Base-by-base conservation (phyloP, 23 tunicate species). In the Oikopleura dioica region DNA sequence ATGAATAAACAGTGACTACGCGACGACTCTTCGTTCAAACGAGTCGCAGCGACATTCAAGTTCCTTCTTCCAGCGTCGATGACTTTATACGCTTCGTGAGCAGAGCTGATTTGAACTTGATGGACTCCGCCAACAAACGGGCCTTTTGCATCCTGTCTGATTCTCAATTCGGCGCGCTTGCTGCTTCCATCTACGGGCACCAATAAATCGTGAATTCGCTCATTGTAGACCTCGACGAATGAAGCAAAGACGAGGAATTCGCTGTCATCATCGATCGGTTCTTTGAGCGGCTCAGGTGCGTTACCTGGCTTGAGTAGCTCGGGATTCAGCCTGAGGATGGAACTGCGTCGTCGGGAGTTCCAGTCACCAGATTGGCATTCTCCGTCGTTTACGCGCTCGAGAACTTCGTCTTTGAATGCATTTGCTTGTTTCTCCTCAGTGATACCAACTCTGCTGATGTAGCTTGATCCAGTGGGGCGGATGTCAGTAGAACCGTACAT, bases 61-160 rank as follows among this genome's bases (percentile, higher is more conserved):
- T 63, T 63, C 26, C 26, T 63, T 63, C 72, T 23, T 28, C 72
- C 72, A 28, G 72, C 72, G 26, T 63, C 72, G 5, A 63, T 2
- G 33, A 63, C 33, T 28, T 63, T 63, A 28, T 63, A 63, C 33
- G 72, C 72, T 28, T 63, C 72, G 4, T 63, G 72, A 12, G 72
- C 30, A 2, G 72, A 21, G 33, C 26, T 63, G 16, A 63, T 63
- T 28, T 63, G 72, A 2, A 63, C 72, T 12, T 23, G 4, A 28
- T 2, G 16, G 16, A 31, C 29, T 12, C 72, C 72, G 5, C 72
- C 72, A 63, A 63, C 72, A 63, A 63, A 63, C 5, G 72, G 72
- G 72, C 72, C 72, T 63, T 63, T 63, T 28, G 72, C 72, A 63
- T 63, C 72, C 72, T 63, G 72, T 63, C 72, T 23, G 2, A 63